Conservation (phyloP, 2,113 vertebrate genomes). For the Rissa tridactyla region DNA sequence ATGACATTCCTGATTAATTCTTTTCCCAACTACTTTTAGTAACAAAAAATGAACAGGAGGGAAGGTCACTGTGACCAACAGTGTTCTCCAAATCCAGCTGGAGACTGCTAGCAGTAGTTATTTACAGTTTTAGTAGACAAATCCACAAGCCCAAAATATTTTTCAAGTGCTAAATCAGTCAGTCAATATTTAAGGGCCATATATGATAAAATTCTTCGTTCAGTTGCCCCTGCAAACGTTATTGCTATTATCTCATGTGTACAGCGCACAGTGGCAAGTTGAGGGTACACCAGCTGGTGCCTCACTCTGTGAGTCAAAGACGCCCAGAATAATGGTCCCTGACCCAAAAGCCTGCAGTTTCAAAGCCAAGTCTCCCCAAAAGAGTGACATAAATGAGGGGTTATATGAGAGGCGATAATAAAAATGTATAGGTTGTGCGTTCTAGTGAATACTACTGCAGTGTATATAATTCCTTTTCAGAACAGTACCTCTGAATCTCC, state of each 20-base stretch:
- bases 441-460: neutral
- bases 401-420: neutral
- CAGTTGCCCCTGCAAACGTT: neutral
- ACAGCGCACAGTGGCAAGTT: neutral
- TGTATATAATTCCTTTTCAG: neutral
- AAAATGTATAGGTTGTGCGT: neutral
- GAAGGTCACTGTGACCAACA: constrained; percentile 17
- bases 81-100: neutral
- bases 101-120: neutral
- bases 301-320: neutral
- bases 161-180: constrained; percentile 27
- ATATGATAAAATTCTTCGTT: neutral
- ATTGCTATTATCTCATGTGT: neutral
- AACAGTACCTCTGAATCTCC: neutral
- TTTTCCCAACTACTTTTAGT: neutral
- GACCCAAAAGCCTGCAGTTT: neutral
- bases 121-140: constrained; percentile 5
- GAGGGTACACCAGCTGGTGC: neutral
- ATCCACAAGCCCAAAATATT: constrained; percentile 14
- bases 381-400: neutral
- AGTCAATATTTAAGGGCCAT: constrained; percentile 21
- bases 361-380: neutral
- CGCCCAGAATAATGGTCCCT: neutral
- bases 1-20: neutral
- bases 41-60: constrained; percentile 22